Evolutionary conservation across 1,140 invertebrate genomes (phyloP), one percentile per base, ranked within the genome.

Genomic region (Drosophila teissieri): DNA sequence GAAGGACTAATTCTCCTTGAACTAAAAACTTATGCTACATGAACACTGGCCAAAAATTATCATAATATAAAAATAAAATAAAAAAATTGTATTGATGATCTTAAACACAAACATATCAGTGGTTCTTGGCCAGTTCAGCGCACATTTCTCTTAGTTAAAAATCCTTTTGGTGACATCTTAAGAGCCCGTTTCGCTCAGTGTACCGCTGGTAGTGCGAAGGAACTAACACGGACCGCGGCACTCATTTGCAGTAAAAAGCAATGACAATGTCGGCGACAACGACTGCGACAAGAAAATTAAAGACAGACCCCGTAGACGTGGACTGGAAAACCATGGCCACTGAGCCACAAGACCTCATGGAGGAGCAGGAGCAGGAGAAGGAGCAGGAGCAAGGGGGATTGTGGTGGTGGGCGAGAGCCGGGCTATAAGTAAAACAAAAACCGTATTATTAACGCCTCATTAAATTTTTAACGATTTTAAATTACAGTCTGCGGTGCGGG

Each of bases 401-500:
- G 19, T 10, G 22, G 19, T 10, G 22, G 22, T 19, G 11, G 19
- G 19, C 34, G 51, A 37, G 51, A 37, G 51, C 60, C 44, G 58
- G 70, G 40, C 56, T 53, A 54, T 75, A 80, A 88, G 83, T 89
- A 84, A 89, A 89, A 89, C 85, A 84, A 90, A 78, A 89, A 84
- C 80, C 85, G 78, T 89, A 89, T 89, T 89, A 89, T 89, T 89
- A 89, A 89, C 84, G 85, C 84, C 84, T 89, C 84, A 89, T 89
- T 89, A 89, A 89, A 89, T 82, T 90, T 89, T 89, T 89, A 89
- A 89, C 84, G 84, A 84, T 89, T 89, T 90, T 78, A 89, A 89
- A 89, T 89, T 89, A 89, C 85, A 90, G 80, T 44, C 72, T 90
- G 62, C 62, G 63, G 82, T 70, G 86, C 62, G 69, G 68, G 61